Evolutionary conservation across 2,888 invertebrate species (phyloP).

Genomic region (Pecten maximus): DNA sequence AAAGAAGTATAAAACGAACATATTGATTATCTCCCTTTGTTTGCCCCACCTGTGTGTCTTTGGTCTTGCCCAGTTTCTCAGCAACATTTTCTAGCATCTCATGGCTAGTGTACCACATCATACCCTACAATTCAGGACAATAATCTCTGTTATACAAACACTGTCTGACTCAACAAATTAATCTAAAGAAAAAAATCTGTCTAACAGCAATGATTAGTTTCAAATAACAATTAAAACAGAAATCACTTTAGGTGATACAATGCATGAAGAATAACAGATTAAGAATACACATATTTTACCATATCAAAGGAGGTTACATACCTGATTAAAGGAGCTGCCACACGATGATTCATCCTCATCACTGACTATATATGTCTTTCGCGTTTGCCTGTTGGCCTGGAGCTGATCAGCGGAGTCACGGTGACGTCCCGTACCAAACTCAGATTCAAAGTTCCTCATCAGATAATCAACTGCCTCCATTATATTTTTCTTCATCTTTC

Average conservation of each 20-base stretch:
- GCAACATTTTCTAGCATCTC: slow-evolving; percentile 76
- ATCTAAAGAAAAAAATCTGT: background rate
- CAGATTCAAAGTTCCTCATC: slow-evolving; percentile 77
- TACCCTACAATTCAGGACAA: slow-evolving; percentile 69
- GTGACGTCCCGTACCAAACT: slow-evolving; percentile 72
- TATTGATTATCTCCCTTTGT: background rate
- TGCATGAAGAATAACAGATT: too few species aligned
- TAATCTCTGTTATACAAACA: background rate
- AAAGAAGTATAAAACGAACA: background rate
- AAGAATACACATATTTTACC: too few species aligned
- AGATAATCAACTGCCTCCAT: slow-evolving; percentile 74
- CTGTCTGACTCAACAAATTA: background rate
- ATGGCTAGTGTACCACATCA: slow-evolving; percentile 79
- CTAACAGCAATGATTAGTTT: too few species aligned
- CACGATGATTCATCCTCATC: slow-evolving; percentile 80
- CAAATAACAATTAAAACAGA: background rate
- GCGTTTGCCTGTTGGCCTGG: slow-evolving; percentile 47
- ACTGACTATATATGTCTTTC: slow-evolving; percentile 55
- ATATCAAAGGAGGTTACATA: slow-evolving; percentile 48
- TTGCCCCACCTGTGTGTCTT: slow-evolving; percentile 69
- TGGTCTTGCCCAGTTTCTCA: slow-evolving; percentile 76
- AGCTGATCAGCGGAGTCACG: slow-evolving; percentile 58
- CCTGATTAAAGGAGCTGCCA: slow-evolving; percentile 80
- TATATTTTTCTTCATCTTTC: slow-evolving; percentile 73
- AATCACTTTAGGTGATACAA: background rate